These are phyloP conservation scores for Girardinichthys multiradiatus DNA, from an alignment of 2,113 vertebrate genomes.

Conservation along the genomic window DNA sequence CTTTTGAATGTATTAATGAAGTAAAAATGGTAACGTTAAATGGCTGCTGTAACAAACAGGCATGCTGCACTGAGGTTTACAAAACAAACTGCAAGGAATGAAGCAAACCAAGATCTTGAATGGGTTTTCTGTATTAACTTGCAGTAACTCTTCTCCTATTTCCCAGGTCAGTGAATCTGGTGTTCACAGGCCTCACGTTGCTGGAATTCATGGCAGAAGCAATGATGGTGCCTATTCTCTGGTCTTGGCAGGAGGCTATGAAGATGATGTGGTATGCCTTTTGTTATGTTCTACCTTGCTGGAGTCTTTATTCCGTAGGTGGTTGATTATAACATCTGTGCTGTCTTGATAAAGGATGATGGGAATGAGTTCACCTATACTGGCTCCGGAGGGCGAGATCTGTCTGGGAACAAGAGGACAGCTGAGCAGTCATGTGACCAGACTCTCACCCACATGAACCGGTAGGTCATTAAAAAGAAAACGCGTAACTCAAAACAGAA, in stretches of 20 bases:
- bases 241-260: slow-evolving; percentile 95
- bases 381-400: slow-evolving; percentile 93
- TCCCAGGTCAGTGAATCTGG: slow-evolving; percentile 93
- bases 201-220: slow-evolving; percentile 96
- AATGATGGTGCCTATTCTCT: slow-evolving; percentile 93
- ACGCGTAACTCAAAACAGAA: background rate
- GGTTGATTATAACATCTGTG: background rate
- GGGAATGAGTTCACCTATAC: slow-evolving; percentile 98
- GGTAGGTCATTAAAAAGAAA: slow-evolving; percentile 71
- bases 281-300: background rate
- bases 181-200: slow-evolving; percentile 94
- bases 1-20: background rate
- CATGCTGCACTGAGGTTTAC: background rate
- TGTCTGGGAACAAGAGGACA: slow-evolving; percentile 97
- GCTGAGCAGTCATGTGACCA: slow-evolving; percentile 98
- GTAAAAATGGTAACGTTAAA: no score
- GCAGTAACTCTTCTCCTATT: background rate
- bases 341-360: slow-evolving; percentile 84
- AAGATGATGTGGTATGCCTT: slow-evolving; percentile 91
- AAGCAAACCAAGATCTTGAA: background rate
- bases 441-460: slow-evolving; percentile 98
- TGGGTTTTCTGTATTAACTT: background rate
- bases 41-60: no score
- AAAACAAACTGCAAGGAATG: background rate
- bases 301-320: background rate